These are phyloP conservation scores for Tenebrio molitor DNA, from an alignment of 1,140 invertebrate genomes.

Conservation along the genomic window DNA sequence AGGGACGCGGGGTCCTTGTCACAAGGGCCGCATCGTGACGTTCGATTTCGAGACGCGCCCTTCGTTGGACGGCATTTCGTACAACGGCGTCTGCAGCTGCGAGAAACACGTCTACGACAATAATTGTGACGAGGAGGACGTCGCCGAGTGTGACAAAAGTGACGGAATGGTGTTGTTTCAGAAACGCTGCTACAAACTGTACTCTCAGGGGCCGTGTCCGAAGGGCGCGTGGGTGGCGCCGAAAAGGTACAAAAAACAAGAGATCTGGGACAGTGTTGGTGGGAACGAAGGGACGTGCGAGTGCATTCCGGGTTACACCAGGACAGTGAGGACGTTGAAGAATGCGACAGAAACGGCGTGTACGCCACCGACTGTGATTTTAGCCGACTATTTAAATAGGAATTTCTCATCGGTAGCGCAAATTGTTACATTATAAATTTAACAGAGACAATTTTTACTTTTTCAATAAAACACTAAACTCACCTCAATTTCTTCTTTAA, in stretches of 20 bases:
- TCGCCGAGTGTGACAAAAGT: slow-evolving; percentile 59
- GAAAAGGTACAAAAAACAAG: slow-evolving; percentile 64
- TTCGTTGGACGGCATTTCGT: slow-evolving; percentile 83
- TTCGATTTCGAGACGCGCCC: slow-evolving; percentile 83
- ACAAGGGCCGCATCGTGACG: slow-evolving; percentile 77
- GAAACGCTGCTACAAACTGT: slow-evolving; percentile 78
- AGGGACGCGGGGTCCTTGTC: slow-evolving; percentile 80
- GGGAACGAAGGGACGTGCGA: slow-evolving; percentile 73
- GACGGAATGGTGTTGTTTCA: slow-evolving; percentile 74
- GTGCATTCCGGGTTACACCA: slow-evolving; percentile 79
- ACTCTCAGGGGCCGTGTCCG: slow-evolving; percentile 80
- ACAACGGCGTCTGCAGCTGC: slow-evolving; percentile 84
- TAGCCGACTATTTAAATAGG: slow-evolving; percentile 71
- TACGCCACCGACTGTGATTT: slow-evolving; percentile 68
- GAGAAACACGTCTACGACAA: slow-evolving; percentile 62
- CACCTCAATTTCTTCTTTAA: slow-evolving; percentile 62
- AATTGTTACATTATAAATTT: slow-evolving; percentile 41
- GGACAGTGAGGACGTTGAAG: slow-evolving; percentile 58
- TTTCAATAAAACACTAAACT: slow-evolving; percentile 50
- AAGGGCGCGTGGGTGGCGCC: slow-evolving; percentile 81
- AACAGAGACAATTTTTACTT: slow-evolving; percentile 1
- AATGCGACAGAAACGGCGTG: slow-evolving; percentile 59
- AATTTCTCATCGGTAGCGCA: slow-evolving; percentile 56
- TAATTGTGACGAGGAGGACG: slow-evolving; percentile 15
- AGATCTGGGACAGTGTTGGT: slow-evolving; percentile 61